phyloP scores from a whole-genome alignment of 2,797 vertebrate species.

The Sus cebifrons region DNA sequence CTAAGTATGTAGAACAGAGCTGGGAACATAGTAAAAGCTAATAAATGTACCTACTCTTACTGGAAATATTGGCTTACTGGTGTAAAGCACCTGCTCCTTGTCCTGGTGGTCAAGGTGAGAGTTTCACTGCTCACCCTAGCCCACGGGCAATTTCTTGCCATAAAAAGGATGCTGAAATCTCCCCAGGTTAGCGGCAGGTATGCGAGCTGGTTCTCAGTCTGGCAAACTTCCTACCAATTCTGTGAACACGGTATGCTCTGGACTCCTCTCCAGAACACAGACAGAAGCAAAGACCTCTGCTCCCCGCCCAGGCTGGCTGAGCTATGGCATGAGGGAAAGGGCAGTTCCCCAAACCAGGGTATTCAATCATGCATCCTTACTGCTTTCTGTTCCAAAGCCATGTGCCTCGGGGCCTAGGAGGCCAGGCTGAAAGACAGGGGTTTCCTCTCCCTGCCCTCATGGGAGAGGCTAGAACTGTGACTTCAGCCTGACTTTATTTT shows the following conservation, averaged over 20 bases:
- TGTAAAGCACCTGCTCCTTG: not conserved
- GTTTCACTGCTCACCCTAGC: not conserved
- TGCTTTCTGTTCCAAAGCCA: not conserved
- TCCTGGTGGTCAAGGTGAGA: no score
- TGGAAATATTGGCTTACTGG: not conserved
- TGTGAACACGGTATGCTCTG: not conserved
- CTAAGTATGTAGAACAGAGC: not conserved
- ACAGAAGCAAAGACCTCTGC: not conserved
- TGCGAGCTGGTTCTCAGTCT: not conserved
- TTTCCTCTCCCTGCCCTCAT: not conserved
- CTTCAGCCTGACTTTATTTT: not conserved
- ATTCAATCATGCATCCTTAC: not conserved
- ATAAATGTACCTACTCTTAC: not conserved
- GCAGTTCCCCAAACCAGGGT: not conserved
- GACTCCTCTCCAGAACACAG: not conserved
- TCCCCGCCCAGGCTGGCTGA: not conserved
- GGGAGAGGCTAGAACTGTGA: not conserved
- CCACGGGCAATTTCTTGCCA: conserved; percentile 10
- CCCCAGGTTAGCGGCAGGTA: not conserved
- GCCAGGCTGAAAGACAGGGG: not conserved
- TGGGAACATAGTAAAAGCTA: not conserved
- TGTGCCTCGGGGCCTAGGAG: not conserved
- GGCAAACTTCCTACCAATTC: not conserved
- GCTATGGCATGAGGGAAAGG: not conserved
- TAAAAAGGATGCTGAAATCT: conserved; percentile 24